Evolutionary conservation across 1,140 invertebrate species (phyloP), one percentile per base, ranked within the genome.

Genomic region (Leptoteleia sp.): DNA sequence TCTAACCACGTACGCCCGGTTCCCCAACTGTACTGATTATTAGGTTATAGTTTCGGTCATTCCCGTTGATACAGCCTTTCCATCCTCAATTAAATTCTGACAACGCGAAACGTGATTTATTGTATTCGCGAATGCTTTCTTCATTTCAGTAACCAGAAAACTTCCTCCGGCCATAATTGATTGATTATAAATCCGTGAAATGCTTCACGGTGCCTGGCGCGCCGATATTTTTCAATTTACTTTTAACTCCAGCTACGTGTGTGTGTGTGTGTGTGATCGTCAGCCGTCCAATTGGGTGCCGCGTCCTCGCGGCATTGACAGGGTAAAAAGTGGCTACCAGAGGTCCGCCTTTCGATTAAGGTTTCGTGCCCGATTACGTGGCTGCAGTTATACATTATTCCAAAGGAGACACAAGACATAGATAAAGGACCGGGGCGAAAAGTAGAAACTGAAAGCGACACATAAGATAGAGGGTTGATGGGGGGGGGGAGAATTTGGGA

Each of bases 351-450:
- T 78, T 77, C 50, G 75, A 71, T 71, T 65, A 71, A 70, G 50
- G 54, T 72, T 72, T 67, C 48, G 64, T 17, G 31, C 47, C 3
- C 47, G 64, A 68, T 76, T 68, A 47, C 55, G 19, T 38, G 35
- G 57, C 38, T 45, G 25, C 19, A 64, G 29, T 62, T 64, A 71
- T 71, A 62, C 59, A 71, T 70, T 71, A 62, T 54, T 16, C 62
- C 4, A 13, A 38, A 11, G 38, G 72, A 73, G 76, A 64, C 59
- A 40, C 55, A 47, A 50, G 64, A 67, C 31, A 33, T 64, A 78
- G 61, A 75, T 71, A 72, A 43, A 73, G 73, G 48, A 54, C 4
- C 61, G 13, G 35, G 57, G 54, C 48, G 68, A 54, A 79, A 79
- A 73, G 61, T 62, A 50, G 62, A 68, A 70, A 73, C 61, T 45